Evolutionary conservation across 2,797 vertebrate species (phyloP).

Genomic region (Ctenochaetus hawaiiensis): DNA sequence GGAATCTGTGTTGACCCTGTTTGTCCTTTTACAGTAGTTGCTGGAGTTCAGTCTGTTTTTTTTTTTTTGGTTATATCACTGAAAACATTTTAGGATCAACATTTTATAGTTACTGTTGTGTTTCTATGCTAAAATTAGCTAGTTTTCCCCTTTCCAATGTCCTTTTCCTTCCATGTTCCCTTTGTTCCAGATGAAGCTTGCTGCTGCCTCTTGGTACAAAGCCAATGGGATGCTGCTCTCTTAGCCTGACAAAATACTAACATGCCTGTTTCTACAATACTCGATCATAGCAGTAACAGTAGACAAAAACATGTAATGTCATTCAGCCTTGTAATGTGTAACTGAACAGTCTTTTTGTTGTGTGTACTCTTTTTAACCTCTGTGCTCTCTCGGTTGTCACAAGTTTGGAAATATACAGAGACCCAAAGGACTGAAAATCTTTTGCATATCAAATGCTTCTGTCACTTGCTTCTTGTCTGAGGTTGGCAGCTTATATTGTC

Average conservation of each 20-base stretch:
- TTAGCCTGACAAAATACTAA: no score
- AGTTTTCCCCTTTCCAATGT: no score
- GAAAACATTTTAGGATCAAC: conserved; percentile 2
- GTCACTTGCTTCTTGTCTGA: conserved; percentile 6
- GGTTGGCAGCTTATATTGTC: neutral
- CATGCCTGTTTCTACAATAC: no score
- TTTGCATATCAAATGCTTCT: neutral
- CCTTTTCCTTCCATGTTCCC: no score
- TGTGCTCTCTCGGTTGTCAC: neutral
- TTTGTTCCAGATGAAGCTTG: no score
- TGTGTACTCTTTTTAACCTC: neutral
- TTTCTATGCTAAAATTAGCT: no score
- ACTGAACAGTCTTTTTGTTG: neutral
- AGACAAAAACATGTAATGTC: neutral
- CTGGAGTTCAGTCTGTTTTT: neutral
- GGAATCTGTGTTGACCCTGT: conserved; percentile 13
- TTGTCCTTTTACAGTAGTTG: conserved; percentile 30
- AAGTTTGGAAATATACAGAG: neutral
- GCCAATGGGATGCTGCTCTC: no score
- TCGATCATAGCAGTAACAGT: neutral
- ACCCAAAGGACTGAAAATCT: neutral
- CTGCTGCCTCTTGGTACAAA: no score
- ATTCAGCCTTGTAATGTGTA: neutral
- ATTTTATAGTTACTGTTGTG: no score
- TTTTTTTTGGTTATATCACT: neutral